Evolutionary conservation across 2,888 invertebrate species (phyloP), one percentile per base, ranked within the genome.

Genomic region (Watsonalla binaria): DNA sequence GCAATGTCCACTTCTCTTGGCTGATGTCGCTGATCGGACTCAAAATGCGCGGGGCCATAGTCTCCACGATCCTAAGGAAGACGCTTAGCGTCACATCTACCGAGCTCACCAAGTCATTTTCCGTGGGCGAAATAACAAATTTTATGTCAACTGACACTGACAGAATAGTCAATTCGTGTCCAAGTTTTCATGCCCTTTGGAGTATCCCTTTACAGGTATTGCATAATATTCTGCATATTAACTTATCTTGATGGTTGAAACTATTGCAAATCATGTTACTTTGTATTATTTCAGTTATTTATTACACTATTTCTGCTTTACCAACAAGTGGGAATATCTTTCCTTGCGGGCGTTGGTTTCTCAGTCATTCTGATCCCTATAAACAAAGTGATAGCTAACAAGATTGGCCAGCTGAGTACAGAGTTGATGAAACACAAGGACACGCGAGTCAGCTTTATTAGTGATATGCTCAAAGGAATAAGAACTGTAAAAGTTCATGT

Each of bases 121-220:
- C 92, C 11, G 92, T 95, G 46, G 99, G 99, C 0, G 96, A 99
- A 90, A 95, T 99, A 55, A 93, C 98, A 1, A 99, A 99, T 85
- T 96, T 97, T 67, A 98, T 99, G 96, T 98, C 98, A 37, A 98
- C 98, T 0, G 99, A 99, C 80, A 96, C 96, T 0, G 98, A 99
- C 79, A 93, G 99, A 65, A 96, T 99, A 64, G 96, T 98, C 0
- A 98, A 98, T 83, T 96, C 98, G 24, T 98, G 98, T 83, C 95
- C 97, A 4, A 98, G 98, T 85, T 98, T 99, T 80, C 99, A 99
- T 87, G 95, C 97, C 6, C 92, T 98, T 65, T 99, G 99, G 99
- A 98, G 98, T 83, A 95, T 99, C 75, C 99, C 99, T 6, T 92
- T 98, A 72, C 97, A 96, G 92, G 95, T 95, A 61, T 24, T 24